phyloP scores from a whole-genome alignment of 2,888 invertebrate genomes.

The Lysandra bellargus region DNA sequence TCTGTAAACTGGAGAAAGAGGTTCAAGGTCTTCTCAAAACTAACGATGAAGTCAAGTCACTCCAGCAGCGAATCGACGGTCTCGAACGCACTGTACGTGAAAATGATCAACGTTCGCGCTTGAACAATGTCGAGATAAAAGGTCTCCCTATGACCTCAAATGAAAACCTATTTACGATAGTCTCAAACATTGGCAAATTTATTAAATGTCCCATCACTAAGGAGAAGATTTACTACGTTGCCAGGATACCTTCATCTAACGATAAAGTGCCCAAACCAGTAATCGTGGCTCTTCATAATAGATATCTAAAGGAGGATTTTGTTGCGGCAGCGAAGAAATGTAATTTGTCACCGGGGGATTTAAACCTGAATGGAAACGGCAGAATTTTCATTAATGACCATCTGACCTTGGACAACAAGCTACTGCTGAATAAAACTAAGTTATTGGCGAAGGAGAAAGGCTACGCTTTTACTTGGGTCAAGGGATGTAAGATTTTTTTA shows the following conservation, averaged over 20 bases:
- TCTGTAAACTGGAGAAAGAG: not conserved
- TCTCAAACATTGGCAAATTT: slow-evolving; percentile 26
- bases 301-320: slow-evolving; percentile 34
- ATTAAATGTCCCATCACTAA: slow-evolving; percentile 32
- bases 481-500: too few relatives aligned
- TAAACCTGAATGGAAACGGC: too few relatives aligned
- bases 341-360: not conserved
- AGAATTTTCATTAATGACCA: too few relatives aligned
- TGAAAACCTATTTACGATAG: not conserved
- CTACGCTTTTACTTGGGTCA: too few relatives aligned
- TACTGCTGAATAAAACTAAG: too few relatives aligned
- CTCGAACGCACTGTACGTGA: slow-evolving; percentile 22
- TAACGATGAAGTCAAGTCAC: not conserved
- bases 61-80: slow-evolving; percentile 18
- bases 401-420: too few relatives aligned
- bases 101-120: slow-evolving; percentile 1
- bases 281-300: slow-evolving; percentile 38
- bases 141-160: not conserved
- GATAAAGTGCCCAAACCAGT: slow-evolving; percentile 33
- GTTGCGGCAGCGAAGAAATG: slow-evolving; percentile 9
- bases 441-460: too few relatives aligned
- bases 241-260: slow-evolving; percentile 34
- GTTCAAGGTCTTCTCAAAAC: not conserved
- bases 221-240: slow-evolving; percentile 36
- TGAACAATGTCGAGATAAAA: not conserved